These are phyloP conservation scores for Camponotus floridanus DNA, from an alignment of 1,140 invertebrate genomes.

Conservation along the genomic window DNA sequence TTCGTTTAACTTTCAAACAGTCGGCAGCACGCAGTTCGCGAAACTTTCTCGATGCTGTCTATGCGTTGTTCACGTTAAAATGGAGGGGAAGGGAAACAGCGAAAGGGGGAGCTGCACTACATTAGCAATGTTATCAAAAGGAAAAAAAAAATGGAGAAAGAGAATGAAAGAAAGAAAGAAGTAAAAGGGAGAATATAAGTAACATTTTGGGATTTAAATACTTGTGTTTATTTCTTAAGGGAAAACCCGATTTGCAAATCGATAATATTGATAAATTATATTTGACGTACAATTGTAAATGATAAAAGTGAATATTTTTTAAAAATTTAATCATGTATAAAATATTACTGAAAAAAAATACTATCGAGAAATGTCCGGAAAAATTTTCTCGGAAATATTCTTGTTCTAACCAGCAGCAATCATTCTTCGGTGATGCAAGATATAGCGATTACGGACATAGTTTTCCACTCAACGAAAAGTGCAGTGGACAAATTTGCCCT, in stretches of 20 bases:
- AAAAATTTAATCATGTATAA: background rate
- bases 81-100: slow-evolving; percentile 43
- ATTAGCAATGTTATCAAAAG: background rate
- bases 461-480: slow-evolving; percentile 58
- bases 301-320: too few species aligned
- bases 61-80: slow-evolving; percentile 40
- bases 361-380: too few species aligned
- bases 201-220: too few species aligned
- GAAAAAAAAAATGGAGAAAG: too few species aligned
- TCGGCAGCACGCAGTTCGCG: slow-evolving; percentile 72
- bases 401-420: slow-evolving; percentile 21
- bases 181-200: too few species aligned
- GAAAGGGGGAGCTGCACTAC: background rate
- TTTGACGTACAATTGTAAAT: too few species aligned
- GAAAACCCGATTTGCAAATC: too few species aligned
- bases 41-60: slow-evolving; percentile 76
- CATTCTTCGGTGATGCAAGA: slow-evolving; percentile 53
- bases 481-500: slow-evolving; percentile 48
- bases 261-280: too few species aligned
- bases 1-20: slow-evolving; percentile 81
- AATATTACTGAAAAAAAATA: too few species aligned
- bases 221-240: too few species aligned
- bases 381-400: background rate
- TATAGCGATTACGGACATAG: slow-evolving; percentile 49
- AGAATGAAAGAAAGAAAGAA: too few species aligned